Conservation (phyloP, 2,797 vertebrate genomes). For the Carduelis carduelis region DNA sequence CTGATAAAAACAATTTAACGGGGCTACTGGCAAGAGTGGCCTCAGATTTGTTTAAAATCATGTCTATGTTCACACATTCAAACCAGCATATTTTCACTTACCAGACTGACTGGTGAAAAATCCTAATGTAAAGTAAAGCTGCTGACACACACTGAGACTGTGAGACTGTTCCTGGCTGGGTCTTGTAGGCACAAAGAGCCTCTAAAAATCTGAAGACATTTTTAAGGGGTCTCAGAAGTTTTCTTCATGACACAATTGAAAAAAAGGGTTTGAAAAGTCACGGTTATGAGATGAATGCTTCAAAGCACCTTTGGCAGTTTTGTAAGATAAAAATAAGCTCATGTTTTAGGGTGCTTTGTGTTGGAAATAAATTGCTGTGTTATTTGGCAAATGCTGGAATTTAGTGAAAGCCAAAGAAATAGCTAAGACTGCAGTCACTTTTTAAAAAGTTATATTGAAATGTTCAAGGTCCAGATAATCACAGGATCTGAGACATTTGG, state of each 20-base stretch:
- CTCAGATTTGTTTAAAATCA: conserved; percentile 71
- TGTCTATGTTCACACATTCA: conserved; percentile 57
- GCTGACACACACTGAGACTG: neutral
- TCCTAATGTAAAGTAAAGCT: conserved; percentile 25
- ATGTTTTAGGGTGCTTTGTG: neutral
- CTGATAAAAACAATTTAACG: conserved; percentile 80
- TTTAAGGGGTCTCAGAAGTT: neutral
- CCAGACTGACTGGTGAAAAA: conserved; percentile 28
- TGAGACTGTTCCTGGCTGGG: neutral
- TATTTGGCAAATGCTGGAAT: neutral
- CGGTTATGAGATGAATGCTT: neutral
- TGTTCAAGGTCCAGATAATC: neutral
- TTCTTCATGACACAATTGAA: neutral
- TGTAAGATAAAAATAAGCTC: neutral
- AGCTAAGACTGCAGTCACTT: neutral
- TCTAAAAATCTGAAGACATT: neutral
- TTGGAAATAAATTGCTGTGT: neutral
- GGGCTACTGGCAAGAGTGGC: conserved; percentile 64
- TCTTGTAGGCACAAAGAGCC: neutral
- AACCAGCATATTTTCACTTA: conserved; percentile 56
- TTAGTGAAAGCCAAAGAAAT: neutral
- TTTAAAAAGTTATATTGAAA: neutral
- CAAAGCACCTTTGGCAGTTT: neutral
- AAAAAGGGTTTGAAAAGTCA: neutral
- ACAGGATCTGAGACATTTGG: neutral